Percentiles rank a stretch among this genome's conserved stretches.
phyloP scores from a whole-genome alignment of 1,140 invertebrate genomes.

The Vanessa tameamea region DNA sequence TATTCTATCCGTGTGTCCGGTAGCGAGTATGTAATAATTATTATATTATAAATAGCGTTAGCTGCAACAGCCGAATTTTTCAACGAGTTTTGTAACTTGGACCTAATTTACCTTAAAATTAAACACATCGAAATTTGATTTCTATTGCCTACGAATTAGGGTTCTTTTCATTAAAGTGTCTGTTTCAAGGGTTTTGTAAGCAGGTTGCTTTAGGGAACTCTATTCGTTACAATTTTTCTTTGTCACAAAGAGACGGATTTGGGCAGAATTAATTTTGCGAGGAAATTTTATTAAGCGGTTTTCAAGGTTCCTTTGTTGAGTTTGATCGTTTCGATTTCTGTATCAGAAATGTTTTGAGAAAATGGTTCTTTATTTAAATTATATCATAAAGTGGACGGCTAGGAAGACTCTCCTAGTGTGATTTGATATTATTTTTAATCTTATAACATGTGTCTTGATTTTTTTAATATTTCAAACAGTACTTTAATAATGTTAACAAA shows the following conservation, averaged over 20 bases:
- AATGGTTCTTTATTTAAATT: constrained; percentile 3
- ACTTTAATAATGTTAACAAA: too few species aligned
- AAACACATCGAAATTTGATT: constrained; percentile 33
- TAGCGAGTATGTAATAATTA: too few species aligned
- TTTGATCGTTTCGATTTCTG: constrained; percentile 37
- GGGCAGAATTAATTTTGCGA: constrained; percentile 67
- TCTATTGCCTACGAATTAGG: constrained; percentile 28
- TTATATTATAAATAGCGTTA: too few species aligned
- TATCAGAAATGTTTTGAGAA: constrained; percentile 22
- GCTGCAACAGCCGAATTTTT: background rate
- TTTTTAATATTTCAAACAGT: too few species aligned
- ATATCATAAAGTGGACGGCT: too few species aligned
- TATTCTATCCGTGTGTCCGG: too few species aligned
- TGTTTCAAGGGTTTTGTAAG: constrained; percentile 46
- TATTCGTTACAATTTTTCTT: constrained; percentile 79
- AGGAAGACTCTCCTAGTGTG: too few species aligned
- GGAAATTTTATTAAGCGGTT: constrained; percentile 71
- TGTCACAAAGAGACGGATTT: constrained; percentile 77
- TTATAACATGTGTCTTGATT: too few species aligned
- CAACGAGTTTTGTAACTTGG: constrained; percentile 32
- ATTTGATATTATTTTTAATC: too few species aligned
- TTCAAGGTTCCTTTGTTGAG: constrained; percentile 56
- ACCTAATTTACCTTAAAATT: constrained; percentile 27
- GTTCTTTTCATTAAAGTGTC: constrained; percentile 31
- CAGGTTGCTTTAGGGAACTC: constrained; percentile 67